Percentiles rank a stretch among this genome's conserved stretches.
Evolutionary conservation across 2,888 invertebrate genomes (phyloP).

Genomic region (Yponomeuta malinellus): DNA sequence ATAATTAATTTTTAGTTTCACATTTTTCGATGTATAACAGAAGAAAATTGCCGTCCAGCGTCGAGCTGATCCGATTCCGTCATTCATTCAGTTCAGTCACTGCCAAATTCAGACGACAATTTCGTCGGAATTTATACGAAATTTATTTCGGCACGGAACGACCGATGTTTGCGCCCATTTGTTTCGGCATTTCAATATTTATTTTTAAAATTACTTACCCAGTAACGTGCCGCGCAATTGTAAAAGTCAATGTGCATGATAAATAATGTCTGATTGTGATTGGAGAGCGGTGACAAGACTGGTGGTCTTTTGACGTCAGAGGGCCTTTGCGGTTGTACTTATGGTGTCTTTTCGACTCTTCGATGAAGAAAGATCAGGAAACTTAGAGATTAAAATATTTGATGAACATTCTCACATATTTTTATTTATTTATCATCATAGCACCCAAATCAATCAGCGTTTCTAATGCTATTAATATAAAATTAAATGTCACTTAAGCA

Average conservation of each 20-base stretch:
- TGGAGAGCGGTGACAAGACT: not conserved
- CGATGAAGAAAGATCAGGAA: too few relatives aligned
- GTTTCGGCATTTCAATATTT: constrained; percentile 26
- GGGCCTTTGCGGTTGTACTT: not conserved
- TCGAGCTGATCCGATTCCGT: not conserved
- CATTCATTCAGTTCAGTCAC: not conserved
- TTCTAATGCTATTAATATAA: too few relatives aligned
- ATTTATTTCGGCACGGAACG: constrained; percentile 30
- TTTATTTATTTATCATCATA: too few relatives aligned
- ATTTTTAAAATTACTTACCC: constrained; percentile 25
- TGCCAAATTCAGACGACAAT: not conserved
- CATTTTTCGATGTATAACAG: too few relatives aligned
- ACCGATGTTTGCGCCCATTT: constrained; percentile 25
- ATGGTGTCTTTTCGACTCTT: too few relatives aligned
- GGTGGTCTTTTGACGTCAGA: not conserved
- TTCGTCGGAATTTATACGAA: constrained; percentile 28
- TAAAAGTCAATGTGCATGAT: constrained; percentile 22
- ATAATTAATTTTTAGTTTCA: too few relatives aligned
- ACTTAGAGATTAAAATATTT: too few relatives aligned
- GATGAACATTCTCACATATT: too few relatives aligned
- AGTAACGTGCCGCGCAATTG: constrained; percentile 20
- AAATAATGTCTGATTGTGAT: constrained; percentile 24
- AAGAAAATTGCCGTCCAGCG: too few relatives aligned
- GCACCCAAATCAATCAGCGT: too few relatives aligned
- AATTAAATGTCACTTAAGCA: too few relatives aligned